phyloP scores from a whole-genome alignment of 2,888 invertebrate species.

The Phlogophora meticulosa region DNA sequence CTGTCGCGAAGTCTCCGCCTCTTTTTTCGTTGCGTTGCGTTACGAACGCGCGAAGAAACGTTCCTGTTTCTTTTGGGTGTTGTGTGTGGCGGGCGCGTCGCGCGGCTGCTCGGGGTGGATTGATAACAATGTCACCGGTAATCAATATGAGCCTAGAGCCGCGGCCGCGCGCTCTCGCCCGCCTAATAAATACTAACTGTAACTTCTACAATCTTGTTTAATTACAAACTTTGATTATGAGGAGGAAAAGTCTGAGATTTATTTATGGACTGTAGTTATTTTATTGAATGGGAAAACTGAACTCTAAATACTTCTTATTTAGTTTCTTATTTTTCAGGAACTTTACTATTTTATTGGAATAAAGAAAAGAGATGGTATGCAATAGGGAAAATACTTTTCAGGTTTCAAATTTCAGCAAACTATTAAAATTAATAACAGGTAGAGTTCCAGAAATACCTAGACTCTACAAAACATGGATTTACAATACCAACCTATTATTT shows the following conservation, averaged over 20 bases:
- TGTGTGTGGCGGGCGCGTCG: slow-evolving; percentile 85
- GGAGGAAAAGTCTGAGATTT: slow-evolving; percentile 13
- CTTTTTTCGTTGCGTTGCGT: slow-evolving; percentile 89
- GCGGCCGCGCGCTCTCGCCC: slow-evolving; percentile 61
- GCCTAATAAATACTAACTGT: slow-evolving; percentile 40
- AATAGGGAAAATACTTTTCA: neutral
- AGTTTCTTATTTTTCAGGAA: neutral
- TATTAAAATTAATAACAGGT: neutral
- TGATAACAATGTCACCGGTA: slow-evolving; percentile 93
- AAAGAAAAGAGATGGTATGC: no score
- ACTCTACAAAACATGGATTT: no score
- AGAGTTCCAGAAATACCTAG: no score
- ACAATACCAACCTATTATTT: no score
- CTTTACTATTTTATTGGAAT: neutral
- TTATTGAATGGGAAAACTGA: slow-evolving; percentile 4
- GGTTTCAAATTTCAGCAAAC: neutral
- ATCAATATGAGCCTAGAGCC: slow-evolving; percentile 91
- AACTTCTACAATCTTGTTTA: slow-evolving; percentile 42
- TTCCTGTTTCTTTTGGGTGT: slow-evolving; percentile 91
- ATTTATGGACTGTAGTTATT: neutral
- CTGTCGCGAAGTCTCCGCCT: slow-evolving; percentile 86
- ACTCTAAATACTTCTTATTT: neutral
- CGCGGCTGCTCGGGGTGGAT: slow-evolving; percentile 83
- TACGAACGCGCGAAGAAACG: slow-evolving; percentile 90
- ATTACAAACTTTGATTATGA: slow-evolving; percentile 46